Conservation (phyloP, 2,888 invertebrate genomes). For the Erpobdella octoculata region DNA sequence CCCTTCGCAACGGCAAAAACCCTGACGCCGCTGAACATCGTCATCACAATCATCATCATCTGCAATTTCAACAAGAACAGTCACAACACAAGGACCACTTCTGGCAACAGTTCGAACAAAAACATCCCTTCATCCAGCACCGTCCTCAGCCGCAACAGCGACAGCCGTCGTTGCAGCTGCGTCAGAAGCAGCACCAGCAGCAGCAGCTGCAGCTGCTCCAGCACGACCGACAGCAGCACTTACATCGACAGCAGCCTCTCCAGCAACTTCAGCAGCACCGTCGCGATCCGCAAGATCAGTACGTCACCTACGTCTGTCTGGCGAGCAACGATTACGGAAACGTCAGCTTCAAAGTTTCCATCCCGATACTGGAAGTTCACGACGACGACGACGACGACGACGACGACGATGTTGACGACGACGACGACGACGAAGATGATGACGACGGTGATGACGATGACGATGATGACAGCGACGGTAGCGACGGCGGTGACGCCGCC, state of each 20-base stretch:
- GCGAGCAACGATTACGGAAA: background rate
- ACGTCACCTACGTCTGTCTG: constrained; percentile 12
- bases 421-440: background rate
- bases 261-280: constrained; percentile 1
- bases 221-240: background rate
- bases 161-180: background rate
- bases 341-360: constrained; percentile 17
- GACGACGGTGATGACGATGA: background rate
- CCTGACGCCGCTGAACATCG: background rate
- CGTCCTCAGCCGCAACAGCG: no score
- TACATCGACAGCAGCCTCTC: background rate
- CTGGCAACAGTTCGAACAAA: background rate
- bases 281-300: background rate
- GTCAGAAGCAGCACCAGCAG: background rate
- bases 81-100: background rate
- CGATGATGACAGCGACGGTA: background rate
- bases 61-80: background rate
- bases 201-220: background rate
- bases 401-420: background rate
- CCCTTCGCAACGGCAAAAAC: background rate
- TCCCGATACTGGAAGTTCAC: background rate
- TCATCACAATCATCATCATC: background rate
- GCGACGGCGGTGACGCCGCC: background rate
- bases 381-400: background rate
- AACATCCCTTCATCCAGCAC: no score